Base-by-base conservation (phyloP, 2,797 vertebrate species). In the Salarias fasciatus region DNA sequence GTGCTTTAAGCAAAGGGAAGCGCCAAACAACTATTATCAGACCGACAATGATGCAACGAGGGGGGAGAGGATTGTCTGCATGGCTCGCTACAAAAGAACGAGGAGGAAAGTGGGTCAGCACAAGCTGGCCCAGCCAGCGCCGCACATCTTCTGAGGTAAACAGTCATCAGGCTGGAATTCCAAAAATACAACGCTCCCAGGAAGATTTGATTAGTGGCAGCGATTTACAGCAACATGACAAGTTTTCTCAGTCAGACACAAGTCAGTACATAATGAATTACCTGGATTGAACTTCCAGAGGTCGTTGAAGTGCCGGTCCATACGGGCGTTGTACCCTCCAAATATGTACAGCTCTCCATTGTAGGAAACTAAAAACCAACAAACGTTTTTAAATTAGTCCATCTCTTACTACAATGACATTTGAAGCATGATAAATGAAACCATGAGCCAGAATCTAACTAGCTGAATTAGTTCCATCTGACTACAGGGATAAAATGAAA, bases 211-310 rank as follows among this genome's bases (percentile, higher is more conserved):
- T 33, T n/a, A 13, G 13, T 8, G 37, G 9, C 49, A 46, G 9
- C 3, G 33, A 7, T 63, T 48, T 29, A 49, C 3, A 53, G 15
- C 37, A 29, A 45, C 13, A 51, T 18, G 15, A 47, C 24, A 31
- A 4, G 2, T 53, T 42, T 44, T 7, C 29, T 10, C 9, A 45
- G 29, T 51, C 2, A 4, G 1, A 51, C 8, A 33, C 2, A 28
- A 24, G 35, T 15, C 30, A 24, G 35, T 15, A 30, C 29, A 52
- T 12, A 33, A 18, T 38, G 35, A 35, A 62, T 90, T 91, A 98
- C 97, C 98, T 92, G 97, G 96, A 75, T 94, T 97, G 85, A 98
- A 99, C 88, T 97, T 98, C 98, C 98, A 99, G 53, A 99, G 95
- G 69, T 99, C 97, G 0, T 97, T 97, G 91, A 99, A 99, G 86